Base-by-base conservation (phyloP, 2,113 vertebrate species). In the Zingel zingel region DNA sequence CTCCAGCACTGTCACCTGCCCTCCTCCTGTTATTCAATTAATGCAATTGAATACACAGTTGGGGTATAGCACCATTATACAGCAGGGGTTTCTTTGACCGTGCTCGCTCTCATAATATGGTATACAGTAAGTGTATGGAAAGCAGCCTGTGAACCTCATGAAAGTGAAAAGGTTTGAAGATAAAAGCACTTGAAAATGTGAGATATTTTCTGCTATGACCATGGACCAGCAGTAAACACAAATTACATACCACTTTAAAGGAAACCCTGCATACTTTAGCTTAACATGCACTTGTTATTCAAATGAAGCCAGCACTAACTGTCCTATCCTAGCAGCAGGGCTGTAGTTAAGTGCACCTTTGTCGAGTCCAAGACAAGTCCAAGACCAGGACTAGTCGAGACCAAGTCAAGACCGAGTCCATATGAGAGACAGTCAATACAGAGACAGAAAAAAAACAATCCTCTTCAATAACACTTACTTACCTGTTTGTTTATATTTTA, bases 11-110 rank as follows among this genome's bases (percentile, higher is more conserved):
- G 91, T 94, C 91, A 91, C 90, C 88, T 81, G 81, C 86, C 89
- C 90, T 91, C 80, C 77, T 86, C 83, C 88, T 70, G 76, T 79
- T 89, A 87, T 90, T 93, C 85, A 92, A 92, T 92, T 92, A 95
- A 92, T 90, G 88, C 88, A 89, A 79, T 75, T 87, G 88, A 90
- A 90, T 71, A 79, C 91, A 82, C 87, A 83, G 89, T 86, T 82
- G 82, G 77, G 85, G 90, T 90, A 89, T 48, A 51, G 76, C 14
- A 12, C 54, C 68, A 58, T 66, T 43, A 51, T 84, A 51, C 79
- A 54, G 81, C 73, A 6, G 73, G 77, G 73, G 50, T 66, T 83
- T 88, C 51, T 85, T 83, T 89, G 85, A 77, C 84, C 6, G 4
- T 0, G 39, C 69, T 74, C 25, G 25, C 82, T 73, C 71, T 79